Evolutionary conservation across 2,113 vertebrate genomes (phyloP).

Genomic region (Ptilonorhynchus violaceus): DNA sequence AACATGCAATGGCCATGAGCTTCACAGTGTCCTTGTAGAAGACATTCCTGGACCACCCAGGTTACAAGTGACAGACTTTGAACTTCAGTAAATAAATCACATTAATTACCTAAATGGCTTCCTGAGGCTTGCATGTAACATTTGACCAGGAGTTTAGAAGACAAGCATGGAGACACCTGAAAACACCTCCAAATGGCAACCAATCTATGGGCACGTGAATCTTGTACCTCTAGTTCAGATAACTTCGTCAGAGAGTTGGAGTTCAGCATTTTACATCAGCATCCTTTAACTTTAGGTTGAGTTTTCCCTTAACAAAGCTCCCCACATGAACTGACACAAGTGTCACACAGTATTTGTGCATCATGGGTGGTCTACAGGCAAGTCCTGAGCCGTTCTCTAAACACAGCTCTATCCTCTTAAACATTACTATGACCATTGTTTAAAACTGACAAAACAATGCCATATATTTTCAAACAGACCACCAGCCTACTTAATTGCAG

Average conservation of each 20-base stretch:
- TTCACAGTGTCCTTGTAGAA: background rate
- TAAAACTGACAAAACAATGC: background rate
- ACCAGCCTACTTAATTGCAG: background rate
- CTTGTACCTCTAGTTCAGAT: background rate
- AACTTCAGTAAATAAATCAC: background rate
- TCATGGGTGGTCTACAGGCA: background rate
- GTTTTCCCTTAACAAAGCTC: background rate
- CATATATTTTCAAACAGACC: background rate
- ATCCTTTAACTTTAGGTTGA: background rate
- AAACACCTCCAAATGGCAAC: background rate
- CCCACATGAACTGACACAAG: background rate
- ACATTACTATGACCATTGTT: background rate
- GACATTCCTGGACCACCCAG: background rate
- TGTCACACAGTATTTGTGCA: background rate
- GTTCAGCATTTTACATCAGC: background rate
- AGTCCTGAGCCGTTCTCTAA: background rate
- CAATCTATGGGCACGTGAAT: rapidly evolving
- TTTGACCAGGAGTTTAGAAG: background rate
- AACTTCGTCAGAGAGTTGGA: background rate
- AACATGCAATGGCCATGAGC: background rate
- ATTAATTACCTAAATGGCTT: background rate
- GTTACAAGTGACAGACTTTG: background rate
- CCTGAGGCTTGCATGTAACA: background rate
- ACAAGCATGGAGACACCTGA: background rate
- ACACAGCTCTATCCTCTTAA: background rate